phyloP scores from a whole-genome alignment of 2,113 vertebrate species.

The Platichthys stellatus region DNA sequence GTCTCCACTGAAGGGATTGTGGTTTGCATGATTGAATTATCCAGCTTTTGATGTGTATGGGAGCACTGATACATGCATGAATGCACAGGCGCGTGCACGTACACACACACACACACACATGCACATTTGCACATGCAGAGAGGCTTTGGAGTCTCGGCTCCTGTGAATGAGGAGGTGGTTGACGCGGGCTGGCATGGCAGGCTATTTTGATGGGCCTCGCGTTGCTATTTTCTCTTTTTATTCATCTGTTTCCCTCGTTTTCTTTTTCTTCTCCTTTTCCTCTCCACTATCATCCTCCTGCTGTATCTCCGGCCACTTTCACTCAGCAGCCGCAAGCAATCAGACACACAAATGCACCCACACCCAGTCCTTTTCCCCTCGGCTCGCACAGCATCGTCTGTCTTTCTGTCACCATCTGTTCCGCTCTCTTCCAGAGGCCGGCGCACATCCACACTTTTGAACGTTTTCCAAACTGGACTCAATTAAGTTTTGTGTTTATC shows the following conservation, averaged over 20 bases:
- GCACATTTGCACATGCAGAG: slow-evolving; percentile 15
- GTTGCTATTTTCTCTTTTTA: slow-evolving; percentile 38
- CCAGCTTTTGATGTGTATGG: slow-evolving; percentile 63
- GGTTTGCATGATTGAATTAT: slow-evolving; percentile 73
- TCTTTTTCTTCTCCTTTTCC: slow-evolving; percentile 4
- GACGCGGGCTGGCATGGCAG: slow-evolving; percentile 48
- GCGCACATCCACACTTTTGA: slow-evolving; percentile 13
- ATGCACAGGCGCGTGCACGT: slow-evolving; percentile 4
- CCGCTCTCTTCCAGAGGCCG: not conserved
- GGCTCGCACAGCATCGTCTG: slow-evolving; percentile 37
- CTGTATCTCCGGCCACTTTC: slow-evolving; percentile 51
- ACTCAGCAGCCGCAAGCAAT: slow-evolving; percentile 59
- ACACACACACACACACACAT: slow-evolving; percentile 8
- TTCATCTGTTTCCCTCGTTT: slow-evolving; percentile 31
- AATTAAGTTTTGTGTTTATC: slow-evolving; percentile 67
- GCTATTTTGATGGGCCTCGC: slow-evolving; percentile 43
- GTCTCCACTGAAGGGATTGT: slow-evolving; percentile 64
- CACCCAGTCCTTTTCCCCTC: slow-evolving; percentile 44
- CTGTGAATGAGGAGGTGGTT: slow-evolving; percentile 67
- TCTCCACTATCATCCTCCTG: slow-evolving; percentile 13
- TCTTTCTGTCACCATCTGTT: slow-evolving; percentile 15
- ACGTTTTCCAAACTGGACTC: slow-evolving; percentile 49
- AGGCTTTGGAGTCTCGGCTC: slow-evolving; percentile 43
- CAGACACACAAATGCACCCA: slow-evolving; percentile 50
- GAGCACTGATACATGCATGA: slow-evolving; percentile 47